These are phyloP conservation scores for Galeopsomyia nigrocyanea DNA, from an alignment of 2,888 invertebrate genomes.

Conservation along the genomic window DNA sequence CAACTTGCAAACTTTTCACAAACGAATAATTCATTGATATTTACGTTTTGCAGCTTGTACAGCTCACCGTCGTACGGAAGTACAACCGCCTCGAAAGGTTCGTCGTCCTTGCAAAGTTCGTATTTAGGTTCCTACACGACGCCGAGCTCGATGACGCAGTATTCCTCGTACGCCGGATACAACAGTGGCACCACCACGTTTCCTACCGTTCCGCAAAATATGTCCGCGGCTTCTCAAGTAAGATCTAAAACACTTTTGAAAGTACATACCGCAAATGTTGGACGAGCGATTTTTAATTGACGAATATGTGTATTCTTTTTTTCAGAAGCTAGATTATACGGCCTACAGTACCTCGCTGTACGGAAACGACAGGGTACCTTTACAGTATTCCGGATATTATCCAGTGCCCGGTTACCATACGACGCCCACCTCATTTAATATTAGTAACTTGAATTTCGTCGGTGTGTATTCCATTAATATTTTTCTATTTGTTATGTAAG, in stretches of 20 bases:
- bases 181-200: constrained; percentile 64
- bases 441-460: constrained; percentile 63
- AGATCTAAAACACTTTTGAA: constrained; percentile 11
- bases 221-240: constrained; percentile 65
- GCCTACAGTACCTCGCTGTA: constrained; percentile 64
- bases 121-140: constrained; percentile 65
- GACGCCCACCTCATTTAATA: constrained; percentile 64
- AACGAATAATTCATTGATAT: neutral
- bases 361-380: constrained; percentile 65
- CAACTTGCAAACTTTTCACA: too few species aligned
- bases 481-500: too few species aligned
- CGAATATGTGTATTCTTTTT: constrained; percentile 6
- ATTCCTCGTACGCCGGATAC: constrained; percentile 64
- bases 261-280: neutral
- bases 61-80: constrained; percentile 63
- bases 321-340: constrained; percentile 65
- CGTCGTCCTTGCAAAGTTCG: constrained; percentile 61
- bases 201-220: constrained; percentile 65
- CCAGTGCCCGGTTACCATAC: constrained; percentile 65
- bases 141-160: constrained; percentile 65
- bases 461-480: constrained; percentile 53
- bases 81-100: constrained; percentile 61
- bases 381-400: constrained; percentile 67
- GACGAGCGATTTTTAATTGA: neutral
- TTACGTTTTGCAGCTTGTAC: constrained; percentile 58